Conservation (phyloP, 2,888 invertebrate genomes). For the Cheilosia vernalis region DNA sequence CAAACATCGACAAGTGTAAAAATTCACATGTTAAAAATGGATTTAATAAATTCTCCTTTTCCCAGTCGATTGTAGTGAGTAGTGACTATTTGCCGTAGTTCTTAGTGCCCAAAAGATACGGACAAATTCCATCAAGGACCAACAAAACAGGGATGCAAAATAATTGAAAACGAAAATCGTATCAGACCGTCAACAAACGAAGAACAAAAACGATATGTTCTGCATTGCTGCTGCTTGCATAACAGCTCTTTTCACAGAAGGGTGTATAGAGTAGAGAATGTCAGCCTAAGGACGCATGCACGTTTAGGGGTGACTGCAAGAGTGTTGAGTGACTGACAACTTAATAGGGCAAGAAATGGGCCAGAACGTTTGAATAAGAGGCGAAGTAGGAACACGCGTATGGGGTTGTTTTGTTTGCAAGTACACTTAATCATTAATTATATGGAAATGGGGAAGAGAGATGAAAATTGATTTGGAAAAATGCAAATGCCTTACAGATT, state of each 20-base stretch:
- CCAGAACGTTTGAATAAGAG: conserved; percentile 63
- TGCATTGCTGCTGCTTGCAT: conserved; percentile 59
- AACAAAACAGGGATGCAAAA: conserved; percentile 57
- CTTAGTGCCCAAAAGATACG: conserved; percentile 29
- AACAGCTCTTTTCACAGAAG: conserved; percentile 31
- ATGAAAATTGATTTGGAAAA: conserved; percentile 59
- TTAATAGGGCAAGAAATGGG: conserved; percentile 75
- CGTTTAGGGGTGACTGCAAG: conserved; percentile 58
- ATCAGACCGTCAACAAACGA: conserved; percentile 32
- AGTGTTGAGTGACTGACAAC: conserved; percentile 75
- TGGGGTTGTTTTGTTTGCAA: conserved; percentile 65
- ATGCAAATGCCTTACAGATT: background rate
- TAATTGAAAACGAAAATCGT: conserved; percentile 41
- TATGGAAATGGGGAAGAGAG: conserved; percentile 39
- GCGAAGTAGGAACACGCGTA: conserved; percentile 60
- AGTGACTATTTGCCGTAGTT: conserved; percentile 66
- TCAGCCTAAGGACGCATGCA: conserved; percentile 41
- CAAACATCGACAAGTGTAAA: conserved; percentile 62
- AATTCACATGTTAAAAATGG: conserved; percentile 63
- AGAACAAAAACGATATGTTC: conserved; percentile 46
- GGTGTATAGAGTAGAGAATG: conserved; percentile 26
- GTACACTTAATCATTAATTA: conserved; percentile 69
- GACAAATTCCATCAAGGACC: conserved; percentile 53
- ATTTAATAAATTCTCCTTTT: conserved; percentile 63
- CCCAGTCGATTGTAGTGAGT: conserved; percentile 59